These are phyloP conservation scores for Tigriopus japonicus DNA, from an alignment of 1,140 invertebrate species.

Conservation along the genomic window DNA sequence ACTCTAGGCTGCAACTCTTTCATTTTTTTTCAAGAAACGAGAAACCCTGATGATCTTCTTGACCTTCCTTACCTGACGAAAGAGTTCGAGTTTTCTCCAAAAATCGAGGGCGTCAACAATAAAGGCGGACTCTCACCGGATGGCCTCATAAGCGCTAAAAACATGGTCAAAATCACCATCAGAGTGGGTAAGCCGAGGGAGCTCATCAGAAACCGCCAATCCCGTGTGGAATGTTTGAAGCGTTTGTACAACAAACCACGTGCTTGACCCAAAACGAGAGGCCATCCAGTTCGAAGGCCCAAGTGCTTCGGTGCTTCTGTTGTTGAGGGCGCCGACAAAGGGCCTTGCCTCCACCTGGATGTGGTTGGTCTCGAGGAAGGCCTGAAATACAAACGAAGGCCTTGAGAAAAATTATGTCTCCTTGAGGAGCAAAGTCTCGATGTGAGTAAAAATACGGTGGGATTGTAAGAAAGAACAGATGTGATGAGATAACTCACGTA, in stretches of 20 bases:
- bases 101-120: constrained; percentile 6
- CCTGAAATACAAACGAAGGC: no score
- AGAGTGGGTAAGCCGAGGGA: constrained; percentile 36
- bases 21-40: no score
- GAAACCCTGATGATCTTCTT: background rate
- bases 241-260: constrained; percentile 30
- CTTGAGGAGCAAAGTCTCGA: no score
- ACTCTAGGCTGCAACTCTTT: no score
- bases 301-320: no score
- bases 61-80: background rate
- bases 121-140: background rate
- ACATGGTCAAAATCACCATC: constrained; percentile 30
- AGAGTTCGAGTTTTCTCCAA: background rate
- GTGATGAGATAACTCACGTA: background rate
- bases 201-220: constrained; percentile 33
- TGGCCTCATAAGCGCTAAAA: constrained; percentile 28
- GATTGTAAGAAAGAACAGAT: background rate
- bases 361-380: no score
- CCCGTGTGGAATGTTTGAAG: constrained; percentile 31
- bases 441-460: no score
- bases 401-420: no score
- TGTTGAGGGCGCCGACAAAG: no score
- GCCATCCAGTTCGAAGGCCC: background rate
- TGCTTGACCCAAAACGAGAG: constrained; percentile 23
- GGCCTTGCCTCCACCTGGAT: no score